A percentile compares a stretch with the other conserved stretches of the same genome.
Evolutionary conservation across 1,140 invertebrate species (phyloP).

Genomic region (Ladona fulva): DNA sequence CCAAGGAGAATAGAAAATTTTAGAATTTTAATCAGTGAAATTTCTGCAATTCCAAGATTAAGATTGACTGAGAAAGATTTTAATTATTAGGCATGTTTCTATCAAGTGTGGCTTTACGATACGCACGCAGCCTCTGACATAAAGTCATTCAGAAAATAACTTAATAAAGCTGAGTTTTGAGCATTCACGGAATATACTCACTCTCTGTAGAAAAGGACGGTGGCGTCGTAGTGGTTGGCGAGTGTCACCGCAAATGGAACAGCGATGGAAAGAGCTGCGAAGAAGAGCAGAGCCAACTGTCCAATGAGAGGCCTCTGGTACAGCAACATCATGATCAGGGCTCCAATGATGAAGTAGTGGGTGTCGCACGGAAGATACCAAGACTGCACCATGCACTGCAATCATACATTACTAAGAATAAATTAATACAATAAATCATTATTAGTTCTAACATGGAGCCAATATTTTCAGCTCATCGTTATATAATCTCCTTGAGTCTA

Average conservation of each 20-base stretch:
- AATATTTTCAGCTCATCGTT: too few relatives aligned
- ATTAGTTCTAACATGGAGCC: too few relatives aligned
- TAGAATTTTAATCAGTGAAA: too few relatives aligned
- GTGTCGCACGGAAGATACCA: conserved; percentile 87
- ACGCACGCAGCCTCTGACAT: too few relatives aligned
- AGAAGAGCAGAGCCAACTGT: conserved; percentile 1
- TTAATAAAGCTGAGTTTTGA: too few relatives aligned
- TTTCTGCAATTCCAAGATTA: too few relatives aligned
- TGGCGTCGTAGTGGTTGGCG: background rate
- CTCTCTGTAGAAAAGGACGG: background rate
- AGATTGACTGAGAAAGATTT: too few relatives aligned
- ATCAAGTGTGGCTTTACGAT: too few relatives aligned
- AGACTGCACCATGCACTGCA: conserved; percentile 79
- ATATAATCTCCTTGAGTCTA: too few relatives aligned
- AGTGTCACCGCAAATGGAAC: background rate
- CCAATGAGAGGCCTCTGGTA: conserved; percentile 20
- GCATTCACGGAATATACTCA: background rate
- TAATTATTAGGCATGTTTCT: too few relatives aligned
- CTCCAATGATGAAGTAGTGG: conserved; percentile 70
- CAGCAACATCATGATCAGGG: conserved; percentile 55
- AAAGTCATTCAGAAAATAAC: too few relatives aligned
- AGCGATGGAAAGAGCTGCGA: conserved; percentile 10
- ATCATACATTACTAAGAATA: conserved; percentile 21
- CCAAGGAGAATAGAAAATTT: too few relatives aligned
- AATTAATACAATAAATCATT: background rate